These are phyloP conservation scores for Rousettus leschenaultii DNA, from an alignment of 2,113 vertebrate species.

Conservation along the genomic window DNA sequence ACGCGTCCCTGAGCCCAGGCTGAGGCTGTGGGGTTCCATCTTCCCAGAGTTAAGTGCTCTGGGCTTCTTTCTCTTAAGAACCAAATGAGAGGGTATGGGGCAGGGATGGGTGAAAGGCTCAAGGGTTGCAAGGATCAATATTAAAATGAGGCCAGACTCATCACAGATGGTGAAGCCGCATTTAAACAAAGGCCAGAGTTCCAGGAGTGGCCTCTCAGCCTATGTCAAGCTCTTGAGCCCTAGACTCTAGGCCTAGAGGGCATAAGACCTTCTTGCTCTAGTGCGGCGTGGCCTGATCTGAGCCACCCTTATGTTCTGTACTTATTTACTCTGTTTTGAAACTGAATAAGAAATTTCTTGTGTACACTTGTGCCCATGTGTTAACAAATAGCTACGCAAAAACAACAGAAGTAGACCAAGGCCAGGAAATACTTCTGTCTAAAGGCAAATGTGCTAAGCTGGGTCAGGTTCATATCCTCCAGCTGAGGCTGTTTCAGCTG, in stretches of 20 bases:
- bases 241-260: neutral
- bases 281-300: neutral
- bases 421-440: neutral
- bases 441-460: neutral
- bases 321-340: neutral
- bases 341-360: neutral
- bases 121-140: neutral
- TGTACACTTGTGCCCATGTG: neutral
- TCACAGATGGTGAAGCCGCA: neutral
- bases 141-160: neutral
- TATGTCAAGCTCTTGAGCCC: neutral
- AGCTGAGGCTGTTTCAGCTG: neutral
- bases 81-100: neutral
- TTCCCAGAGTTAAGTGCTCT: too few species aligned
- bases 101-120: neutral
- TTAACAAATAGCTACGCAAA: neutral
- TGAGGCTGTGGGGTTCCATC: too few species aligned
- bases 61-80: too few species aligned
- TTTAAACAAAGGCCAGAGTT: neutral
- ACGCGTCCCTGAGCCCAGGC: too few species aligned
- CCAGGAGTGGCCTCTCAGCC: neutral
- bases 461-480: neutral
- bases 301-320: neutral
- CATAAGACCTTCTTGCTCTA: neutral
- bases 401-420: neutral